These are phyloP conservation scores for Stegostoma tigrinum DNA, from an alignment of 2,113 vertebrate species.

Conservation along the genomic window DNA sequence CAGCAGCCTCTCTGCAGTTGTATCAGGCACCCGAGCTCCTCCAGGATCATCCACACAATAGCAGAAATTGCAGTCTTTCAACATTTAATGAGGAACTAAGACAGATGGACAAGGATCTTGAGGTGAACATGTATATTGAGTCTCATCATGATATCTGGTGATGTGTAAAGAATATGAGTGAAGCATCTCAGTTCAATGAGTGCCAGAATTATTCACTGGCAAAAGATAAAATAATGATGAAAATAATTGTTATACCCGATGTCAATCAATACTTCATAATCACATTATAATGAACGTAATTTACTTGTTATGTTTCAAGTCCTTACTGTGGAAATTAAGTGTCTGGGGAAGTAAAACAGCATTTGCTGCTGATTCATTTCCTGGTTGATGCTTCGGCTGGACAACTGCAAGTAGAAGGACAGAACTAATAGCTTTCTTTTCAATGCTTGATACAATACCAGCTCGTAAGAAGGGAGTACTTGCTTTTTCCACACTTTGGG, in stretches of 20 bases:
- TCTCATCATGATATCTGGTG: background rate
- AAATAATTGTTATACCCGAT: background rate
- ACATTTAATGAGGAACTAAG: no score
- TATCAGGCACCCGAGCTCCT: no score
- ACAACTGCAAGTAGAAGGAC: background rate
- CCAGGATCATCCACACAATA: no score
- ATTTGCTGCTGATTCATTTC: background rate
- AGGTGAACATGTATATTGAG: background rate
- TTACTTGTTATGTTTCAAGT: background rate
- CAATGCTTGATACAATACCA: background rate
- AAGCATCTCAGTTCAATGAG: background rate
- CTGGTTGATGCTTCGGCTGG: background rate
- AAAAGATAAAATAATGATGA: background rate
- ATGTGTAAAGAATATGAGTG: background rate
- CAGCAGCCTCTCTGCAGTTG: no score
- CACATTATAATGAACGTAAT: background rate
- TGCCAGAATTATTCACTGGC: background rate
- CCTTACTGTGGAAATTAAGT: background rate
- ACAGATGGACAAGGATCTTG: background rate
- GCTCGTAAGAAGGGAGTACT: background rate
- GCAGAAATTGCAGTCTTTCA: no score
- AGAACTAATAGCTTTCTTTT: background rate
- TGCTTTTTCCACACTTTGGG: background rate
- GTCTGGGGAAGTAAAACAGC: background rate
- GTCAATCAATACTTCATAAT: background rate